phyloP scores from a whole-genome alignment of 2,113 vertebrate genomes.

The Thalassoma bifasciatum region DNA sequence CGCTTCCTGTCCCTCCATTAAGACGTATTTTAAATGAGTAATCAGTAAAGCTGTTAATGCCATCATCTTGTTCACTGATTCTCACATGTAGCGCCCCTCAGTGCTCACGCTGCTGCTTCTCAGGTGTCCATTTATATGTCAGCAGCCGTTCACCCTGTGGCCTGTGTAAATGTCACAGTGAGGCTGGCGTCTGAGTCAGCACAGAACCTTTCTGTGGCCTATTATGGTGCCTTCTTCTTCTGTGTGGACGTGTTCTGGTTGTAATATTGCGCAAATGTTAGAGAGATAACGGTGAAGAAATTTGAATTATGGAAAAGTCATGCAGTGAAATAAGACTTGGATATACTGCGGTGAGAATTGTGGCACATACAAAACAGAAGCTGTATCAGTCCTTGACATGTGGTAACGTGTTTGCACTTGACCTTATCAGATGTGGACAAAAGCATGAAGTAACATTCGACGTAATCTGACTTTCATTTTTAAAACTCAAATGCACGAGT shows the following conservation, averaged over 20 bases:
- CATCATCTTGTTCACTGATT: conserved; percentile 20
- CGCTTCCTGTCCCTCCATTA: not conserved
- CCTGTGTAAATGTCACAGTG: conserved; percentile 77
- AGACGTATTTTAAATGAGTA: not conserved
- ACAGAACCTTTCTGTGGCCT: conserved; percentile 55
- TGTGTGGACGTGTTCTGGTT: conserved; percentile 11
- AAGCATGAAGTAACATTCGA: not conserved
- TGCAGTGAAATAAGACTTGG: not conserved
- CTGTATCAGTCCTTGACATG: not conserved
- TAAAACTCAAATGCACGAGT: too few relatives aligned
- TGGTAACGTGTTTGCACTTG: conserved; percentile 7
- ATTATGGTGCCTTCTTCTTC: conserved; percentile 67
- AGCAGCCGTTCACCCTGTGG: conserved; percentile 38
- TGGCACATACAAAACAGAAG: not conserved
- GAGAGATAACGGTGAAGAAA: not conserved
- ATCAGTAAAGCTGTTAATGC: not conserved
- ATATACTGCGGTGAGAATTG: not conserved
- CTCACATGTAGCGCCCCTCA: not conserved
- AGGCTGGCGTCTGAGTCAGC: conserved; percentile 73
- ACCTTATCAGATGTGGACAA: not conserved
- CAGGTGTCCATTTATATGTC: conserved; percentile 58
- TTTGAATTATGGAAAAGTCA: not conserved
- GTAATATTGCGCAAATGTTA: not conserved
- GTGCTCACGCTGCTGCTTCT: conserved; percentile 20
- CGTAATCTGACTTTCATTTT: not conserved